Base-by-base conservation (phyloP, 2,888 invertebrate genomes). In the Agrochola circellaris region DNA sequence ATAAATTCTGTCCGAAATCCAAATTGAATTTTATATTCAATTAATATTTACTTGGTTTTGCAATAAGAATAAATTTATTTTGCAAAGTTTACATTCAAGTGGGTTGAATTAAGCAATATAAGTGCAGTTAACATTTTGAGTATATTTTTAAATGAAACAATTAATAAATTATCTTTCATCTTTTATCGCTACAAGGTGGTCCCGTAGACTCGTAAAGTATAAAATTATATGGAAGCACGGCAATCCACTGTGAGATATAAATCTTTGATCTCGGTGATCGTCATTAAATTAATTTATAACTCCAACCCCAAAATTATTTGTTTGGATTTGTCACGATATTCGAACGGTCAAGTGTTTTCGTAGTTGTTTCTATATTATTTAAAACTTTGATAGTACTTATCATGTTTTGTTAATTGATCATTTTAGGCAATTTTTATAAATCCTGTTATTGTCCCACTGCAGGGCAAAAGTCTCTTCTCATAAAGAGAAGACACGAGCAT, bases 141-240 rank as follows among this genome's bases (percentile, higher is more conserved):
- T 51, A 61, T 64, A 74, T n/a, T 82, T 81, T 79, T 65, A 71
- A 72, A 26, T 56, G 23, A 80, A 73, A 77, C 64, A 77, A 80
- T 77, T 71, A 84, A 80, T 83, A 67, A 74, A 82, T 86, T 85
- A 89, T 86, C 83, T 75, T 70, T 56, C 58, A 58, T 81, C 45
- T 86, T 75, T 70, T 72, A 87, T 82, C 65, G 74, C 65, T 69
- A 73, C 84, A 84, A 81, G 85, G 89, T 90, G 89, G 88, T 87
- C 87, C 62, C 66, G 71, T 73, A 68, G 69, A 72, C n/a, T 70
- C 66, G 75, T 89, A 88, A 86, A 84, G 45, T 74, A 79, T 74
- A 75, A 83, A 83, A 82, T 83, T 83, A 85, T 77, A 77, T 85
- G 73, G 68, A 69, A 77, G 77, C 79, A 84, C 68, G 42, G 61